A percentile compares a stretch with the other conserved stretches of the same genome.
These are phyloP conservation scores for Lochmaea crataegi DNA, from an alignment of 2,888 invertebrate genomes.

Conservation along the genomic window DNA sequence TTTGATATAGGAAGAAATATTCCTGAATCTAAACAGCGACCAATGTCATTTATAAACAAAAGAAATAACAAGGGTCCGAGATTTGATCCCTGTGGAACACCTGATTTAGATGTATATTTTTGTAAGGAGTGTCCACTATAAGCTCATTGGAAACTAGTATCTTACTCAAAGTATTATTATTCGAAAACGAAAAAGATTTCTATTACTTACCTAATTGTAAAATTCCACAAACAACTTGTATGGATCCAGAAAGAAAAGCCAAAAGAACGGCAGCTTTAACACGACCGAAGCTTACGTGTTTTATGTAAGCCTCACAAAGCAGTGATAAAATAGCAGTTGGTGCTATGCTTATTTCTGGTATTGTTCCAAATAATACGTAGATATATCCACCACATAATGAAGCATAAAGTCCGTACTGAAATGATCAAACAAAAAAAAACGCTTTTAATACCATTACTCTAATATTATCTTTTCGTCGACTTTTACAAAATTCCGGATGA, in stretches of 20 bases:
- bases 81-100: no score
- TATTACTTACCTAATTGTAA: slow-evolving; percentile 70
- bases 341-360: slow-evolving; percentile 74
- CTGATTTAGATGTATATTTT: no score
- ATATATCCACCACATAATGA: slow-evolving; percentile 82
- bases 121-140: no score
- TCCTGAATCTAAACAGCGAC: no score
- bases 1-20: no score
- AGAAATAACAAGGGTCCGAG: no score
- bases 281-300: slow-evolving; percentile 62
- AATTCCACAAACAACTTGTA: slow-evolving; percentile 73
- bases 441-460: no score
- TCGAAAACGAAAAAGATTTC: slow-evolving; percentile 31
- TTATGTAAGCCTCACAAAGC: slow-evolving; percentile 75
- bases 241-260: slow-evolving; percentile 74
- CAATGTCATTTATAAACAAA: no score
- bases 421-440: slow-evolving; percentile 42
- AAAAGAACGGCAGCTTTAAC: slow-evolving; percentile 74
- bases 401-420: slow-evolving; percentile 86
- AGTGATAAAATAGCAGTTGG: slow-evolving; percentile 84
- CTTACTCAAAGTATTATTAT: no score
- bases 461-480: no score
- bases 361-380: slow-evolving; percentile 82
- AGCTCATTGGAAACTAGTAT: no score
- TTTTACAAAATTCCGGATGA: no score